Conservation (phyloP, 2,113 vertebrate genomes). For the Grammomys dolichurus region DNA sequence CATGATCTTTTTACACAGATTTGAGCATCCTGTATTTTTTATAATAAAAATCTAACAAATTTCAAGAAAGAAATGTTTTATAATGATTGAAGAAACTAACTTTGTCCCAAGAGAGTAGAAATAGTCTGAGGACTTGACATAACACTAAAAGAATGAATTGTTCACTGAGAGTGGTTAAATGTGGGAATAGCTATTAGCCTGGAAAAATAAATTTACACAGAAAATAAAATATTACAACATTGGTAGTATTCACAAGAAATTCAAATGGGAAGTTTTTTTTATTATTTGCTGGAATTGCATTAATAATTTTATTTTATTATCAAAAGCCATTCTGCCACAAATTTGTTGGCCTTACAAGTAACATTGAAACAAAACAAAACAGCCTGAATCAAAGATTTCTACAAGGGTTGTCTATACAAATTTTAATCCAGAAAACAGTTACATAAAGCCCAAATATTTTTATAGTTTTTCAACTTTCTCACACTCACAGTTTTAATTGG, state of each 20-base stretch:
- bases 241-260: constrained; percentile 59
- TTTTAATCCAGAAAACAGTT: constrained; percentile 56
- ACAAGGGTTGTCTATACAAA: constrained; percentile 15
- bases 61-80: constrained; percentile 42
- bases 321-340: constrained; percentile 6
- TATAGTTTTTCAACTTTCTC: constrained; percentile 34
- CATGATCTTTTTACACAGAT: constrained; percentile 1
- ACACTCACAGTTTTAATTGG: neutral
- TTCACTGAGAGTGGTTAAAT: neutral
- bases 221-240: constrained; percentile 57
- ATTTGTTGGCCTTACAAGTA: constrained; percentile 26
- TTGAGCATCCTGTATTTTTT: constrained; percentile 36
- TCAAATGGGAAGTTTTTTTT: constrained; percentile 14
- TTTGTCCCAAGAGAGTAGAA: constrained; percentile 40
- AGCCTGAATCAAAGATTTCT: constrained; percentile 41
- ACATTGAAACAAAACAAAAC: neutral
- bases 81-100: constrained; percentile 71
- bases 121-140: constrained; percentile 56
- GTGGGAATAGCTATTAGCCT: constrained; percentile 20
- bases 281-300: neutral
- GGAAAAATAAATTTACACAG: constrained; percentile 41
- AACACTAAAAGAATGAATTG: constrained; percentile 39
- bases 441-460: constrained; percentile 57
- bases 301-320: constrained; percentile 15
- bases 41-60: constrained; percentile 67